Conservation (phyloP, 2,113 vertebrate genomes). For the Cyanoderma ruficeps region DNA sequence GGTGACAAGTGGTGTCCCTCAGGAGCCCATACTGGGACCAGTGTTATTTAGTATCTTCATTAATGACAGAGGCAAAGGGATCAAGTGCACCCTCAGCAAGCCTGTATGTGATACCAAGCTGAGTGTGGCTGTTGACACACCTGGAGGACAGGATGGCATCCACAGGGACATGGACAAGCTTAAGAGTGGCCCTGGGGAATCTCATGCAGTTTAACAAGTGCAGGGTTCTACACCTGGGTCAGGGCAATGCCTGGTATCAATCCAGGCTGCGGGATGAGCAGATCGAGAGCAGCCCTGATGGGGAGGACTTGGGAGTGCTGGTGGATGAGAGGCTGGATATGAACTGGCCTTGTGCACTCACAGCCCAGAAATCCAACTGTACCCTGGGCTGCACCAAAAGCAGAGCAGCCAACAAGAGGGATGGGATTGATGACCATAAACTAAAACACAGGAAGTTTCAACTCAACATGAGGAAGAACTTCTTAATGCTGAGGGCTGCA, state of each 20-base stretch:
- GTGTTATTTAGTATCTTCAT: not conserved
- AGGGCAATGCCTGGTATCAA: not conserved
- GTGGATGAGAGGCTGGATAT: not conserved
- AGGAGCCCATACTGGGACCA: not conserved
- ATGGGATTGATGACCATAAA: not conserved
- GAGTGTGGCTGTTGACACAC: not conserved
- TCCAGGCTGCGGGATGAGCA: not conserved
- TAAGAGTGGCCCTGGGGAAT: not conserved
- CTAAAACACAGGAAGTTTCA: not conserved
- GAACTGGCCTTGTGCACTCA: not conserved
- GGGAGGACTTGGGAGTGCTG: not conserved
- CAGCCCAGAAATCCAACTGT: not conserved
- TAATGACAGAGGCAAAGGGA: not conserved
- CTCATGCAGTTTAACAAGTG: not conserved
- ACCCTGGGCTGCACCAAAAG: not conserved
- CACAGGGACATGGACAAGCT: not conserved
- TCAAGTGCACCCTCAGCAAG: not conserved
- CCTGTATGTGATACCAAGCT: not conserved
- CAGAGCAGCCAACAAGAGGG: not conserved
- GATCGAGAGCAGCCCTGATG: not conserved
- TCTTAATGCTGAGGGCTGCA: not conserved
- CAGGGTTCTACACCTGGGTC: not conserved
- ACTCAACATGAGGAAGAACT: not conserved
- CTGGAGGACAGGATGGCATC: not conserved
- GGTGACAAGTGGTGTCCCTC: not conserved